These are phyloP conservation scores for Aphelocoma californica DNA, from an alignment of 2,797 vertebrate species.

Conservation along the genomic window DNA sequence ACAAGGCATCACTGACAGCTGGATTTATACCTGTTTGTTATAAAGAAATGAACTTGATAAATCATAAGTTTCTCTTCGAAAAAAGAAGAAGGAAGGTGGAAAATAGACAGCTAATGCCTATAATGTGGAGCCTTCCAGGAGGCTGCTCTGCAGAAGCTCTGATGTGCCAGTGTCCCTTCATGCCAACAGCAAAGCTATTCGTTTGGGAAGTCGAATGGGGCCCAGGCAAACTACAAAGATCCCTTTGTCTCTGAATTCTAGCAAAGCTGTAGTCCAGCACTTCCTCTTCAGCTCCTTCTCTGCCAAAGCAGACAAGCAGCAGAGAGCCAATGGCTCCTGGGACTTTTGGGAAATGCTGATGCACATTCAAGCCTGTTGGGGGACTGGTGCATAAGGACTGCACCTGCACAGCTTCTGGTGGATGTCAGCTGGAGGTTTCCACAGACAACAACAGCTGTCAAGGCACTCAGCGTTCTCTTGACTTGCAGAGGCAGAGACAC, in stretches of 20 bases:
- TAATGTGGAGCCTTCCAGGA: conserved; percentile 11
- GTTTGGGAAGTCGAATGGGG: not conserved
- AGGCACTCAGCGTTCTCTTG: not conserved
- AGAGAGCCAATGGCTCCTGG: too few relatives aligned
- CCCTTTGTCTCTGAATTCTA: not conserved
- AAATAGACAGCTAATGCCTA: conserved; percentile 2
- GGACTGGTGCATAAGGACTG: not conserved
- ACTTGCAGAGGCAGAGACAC: not conserved
- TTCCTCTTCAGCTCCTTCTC: not conserved
- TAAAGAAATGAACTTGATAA: conserved; percentile 64
- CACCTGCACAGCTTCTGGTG: not conserved
- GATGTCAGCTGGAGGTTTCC: not conserved
- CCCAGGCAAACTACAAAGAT: not conserved
- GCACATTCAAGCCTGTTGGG: not conserved
- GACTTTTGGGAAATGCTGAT: not conserved
- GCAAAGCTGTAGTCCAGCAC: not conserved
- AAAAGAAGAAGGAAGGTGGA: conserved; percentile 45
- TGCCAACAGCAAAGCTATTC: not conserved
- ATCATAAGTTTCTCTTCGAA: conserved; percentile 56
- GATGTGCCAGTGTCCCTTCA: not conserved
- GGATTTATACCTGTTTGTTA: conserved; percentile 71
- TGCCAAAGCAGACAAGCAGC: not conserved
- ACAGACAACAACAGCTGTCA: not conserved
- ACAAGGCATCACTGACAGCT: conserved; percentile 65
- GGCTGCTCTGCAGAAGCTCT: not conserved